phyloP scores from a whole-genome alignment of 2,888 invertebrate genomes.

The Frankliniella intonsa region DNA sequence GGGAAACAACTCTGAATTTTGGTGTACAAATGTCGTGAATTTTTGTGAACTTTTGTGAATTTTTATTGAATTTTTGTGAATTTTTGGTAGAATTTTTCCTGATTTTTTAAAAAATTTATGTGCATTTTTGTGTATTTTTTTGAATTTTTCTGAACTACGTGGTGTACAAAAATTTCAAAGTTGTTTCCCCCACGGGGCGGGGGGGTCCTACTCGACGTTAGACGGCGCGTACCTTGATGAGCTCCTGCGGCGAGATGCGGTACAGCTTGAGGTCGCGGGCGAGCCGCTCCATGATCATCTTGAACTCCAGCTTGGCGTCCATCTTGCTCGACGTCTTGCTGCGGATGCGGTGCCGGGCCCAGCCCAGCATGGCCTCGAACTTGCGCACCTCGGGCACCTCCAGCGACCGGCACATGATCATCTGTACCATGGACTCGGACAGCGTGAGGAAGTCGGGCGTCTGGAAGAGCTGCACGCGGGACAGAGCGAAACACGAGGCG shows the following conservation, averaged over 20 bases:
- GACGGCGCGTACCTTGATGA: slow-evolving; percentile 64
- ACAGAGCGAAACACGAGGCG: not conserved
- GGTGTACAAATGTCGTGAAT: too few relatives aligned
- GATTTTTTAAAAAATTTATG: too few relatives aligned
- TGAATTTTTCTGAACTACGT: too few relatives aligned
- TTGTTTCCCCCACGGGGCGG: too few relatives aligned
- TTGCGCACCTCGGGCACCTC: slow-evolving; percentile 85
- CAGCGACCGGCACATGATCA: slow-evolving; percentile 63
- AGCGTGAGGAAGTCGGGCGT: slow-evolving; percentile 78
- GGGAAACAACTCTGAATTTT: too few relatives aligned
- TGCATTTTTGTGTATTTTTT: too few relatives aligned
- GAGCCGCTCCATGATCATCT: slow-evolving; percentile 87
- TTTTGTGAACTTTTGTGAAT: too few relatives aligned
- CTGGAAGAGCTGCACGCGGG: slow-evolving; percentile 59
- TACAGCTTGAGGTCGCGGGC: slow-evolving; percentile 84
- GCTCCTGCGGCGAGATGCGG: slow-evolving; percentile 86
- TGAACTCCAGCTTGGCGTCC: slow-evolving; percentile 83
- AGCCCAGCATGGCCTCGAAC: slow-evolving; percentile 88
- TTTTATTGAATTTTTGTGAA: too few relatives aligned
- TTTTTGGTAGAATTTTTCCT: too few relatives aligned
- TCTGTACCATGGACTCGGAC: slow-evolving; percentile 80
- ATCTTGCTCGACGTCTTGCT: slow-evolving; percentile 68
- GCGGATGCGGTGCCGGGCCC: slow-evolving; percentile 82
- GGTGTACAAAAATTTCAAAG: too few relatives aligned
- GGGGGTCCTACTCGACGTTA: too few relatives aligned